phyloP scores from a whole-genome alignment of 1,140 invertebrate genomes.

The Eubasilissa regina region DNA sequence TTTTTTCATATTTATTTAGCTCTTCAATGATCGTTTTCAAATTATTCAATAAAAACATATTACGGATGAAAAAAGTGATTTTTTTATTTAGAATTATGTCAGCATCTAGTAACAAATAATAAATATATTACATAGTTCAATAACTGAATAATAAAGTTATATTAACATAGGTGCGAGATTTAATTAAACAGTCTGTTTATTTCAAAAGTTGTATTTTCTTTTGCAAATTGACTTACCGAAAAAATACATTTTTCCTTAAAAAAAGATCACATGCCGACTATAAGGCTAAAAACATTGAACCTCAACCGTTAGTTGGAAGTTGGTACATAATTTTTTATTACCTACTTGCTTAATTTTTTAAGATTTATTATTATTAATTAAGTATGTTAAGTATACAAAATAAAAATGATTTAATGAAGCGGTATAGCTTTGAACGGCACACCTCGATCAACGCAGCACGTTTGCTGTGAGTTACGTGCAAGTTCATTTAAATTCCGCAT shows the following conservation, averaged over 20 bases:
- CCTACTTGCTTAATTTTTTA: no score
- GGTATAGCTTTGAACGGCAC: neutral
- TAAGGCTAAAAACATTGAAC: neutral
- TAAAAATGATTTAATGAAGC: neutral
- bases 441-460: neutral
- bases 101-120: neutral
- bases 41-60: neutral
- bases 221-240: neutral
- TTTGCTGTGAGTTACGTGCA: conserved; percentile 5
- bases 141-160: no score
- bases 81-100: neutral
- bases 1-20: neutral
- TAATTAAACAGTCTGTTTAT: neutral
- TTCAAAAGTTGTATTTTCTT: neutral
- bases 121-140: no score
- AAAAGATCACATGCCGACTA: neutral
- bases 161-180: neutral
- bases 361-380: no score
- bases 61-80: no score
- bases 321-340: no score
- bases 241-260: neutral
- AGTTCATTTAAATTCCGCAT: conserved; percentile 23
- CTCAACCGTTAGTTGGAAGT: no score
- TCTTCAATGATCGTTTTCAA: no score
- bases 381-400: neutral